phyloP scores from a whole-genome alignment of 2,797 vertebrate species.

The Esox masquinongy region DNA sequence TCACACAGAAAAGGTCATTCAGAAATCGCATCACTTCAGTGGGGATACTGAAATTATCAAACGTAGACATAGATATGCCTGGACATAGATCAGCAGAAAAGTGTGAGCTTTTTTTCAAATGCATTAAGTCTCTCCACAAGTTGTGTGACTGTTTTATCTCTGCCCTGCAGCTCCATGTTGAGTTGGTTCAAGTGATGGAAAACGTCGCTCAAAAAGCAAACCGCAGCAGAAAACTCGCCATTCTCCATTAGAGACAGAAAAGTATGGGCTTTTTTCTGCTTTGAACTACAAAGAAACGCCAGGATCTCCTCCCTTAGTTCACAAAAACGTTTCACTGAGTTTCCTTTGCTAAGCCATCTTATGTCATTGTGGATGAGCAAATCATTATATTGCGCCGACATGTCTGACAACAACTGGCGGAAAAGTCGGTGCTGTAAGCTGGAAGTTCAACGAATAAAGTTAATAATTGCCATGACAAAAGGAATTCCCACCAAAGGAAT shows the following conservation, averaged over 20 bases:
- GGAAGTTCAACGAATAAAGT: constrained; percentile 18
- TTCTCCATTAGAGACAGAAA: constrained; percentile 18
- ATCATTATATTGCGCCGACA: constrained; percentile 22
- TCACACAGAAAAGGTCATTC: too few relatives aligned
- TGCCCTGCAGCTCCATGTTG: too few relatives aligned
- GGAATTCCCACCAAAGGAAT: too few relatives aligned
- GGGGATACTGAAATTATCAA: constrained; percentile 21
- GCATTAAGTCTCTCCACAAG: constrained; percentile 16
- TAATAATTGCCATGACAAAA: constrained; percentile 14
- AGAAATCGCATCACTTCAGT: too few relatives aligned
- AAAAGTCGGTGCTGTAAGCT: constrained; percentile 15
- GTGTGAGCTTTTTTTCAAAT: constrained; percentile 21
- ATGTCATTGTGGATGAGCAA: constrained; percentile 19
- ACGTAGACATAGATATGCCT: constrained; percentile 10
- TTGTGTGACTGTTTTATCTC: background rate
- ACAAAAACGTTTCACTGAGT: constrained; percentile 14
- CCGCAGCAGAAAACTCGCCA: background rate
- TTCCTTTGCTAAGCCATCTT: constrained; percentile 21
- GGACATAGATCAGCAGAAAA: constrained; percentile 23
- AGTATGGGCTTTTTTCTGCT: background rate
- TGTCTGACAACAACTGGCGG: constrained; percentile 13
- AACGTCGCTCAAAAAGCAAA: constrained; percentile 22
- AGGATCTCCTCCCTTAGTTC: constrained; percentile 26
- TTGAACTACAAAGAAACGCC: constrained; percentile 11
- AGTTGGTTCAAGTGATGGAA: constrained; percentile 19